Conservation (phyloP, 2,797 vertebrate genomes). For the Macrochelys suwanniensis region DNA sequence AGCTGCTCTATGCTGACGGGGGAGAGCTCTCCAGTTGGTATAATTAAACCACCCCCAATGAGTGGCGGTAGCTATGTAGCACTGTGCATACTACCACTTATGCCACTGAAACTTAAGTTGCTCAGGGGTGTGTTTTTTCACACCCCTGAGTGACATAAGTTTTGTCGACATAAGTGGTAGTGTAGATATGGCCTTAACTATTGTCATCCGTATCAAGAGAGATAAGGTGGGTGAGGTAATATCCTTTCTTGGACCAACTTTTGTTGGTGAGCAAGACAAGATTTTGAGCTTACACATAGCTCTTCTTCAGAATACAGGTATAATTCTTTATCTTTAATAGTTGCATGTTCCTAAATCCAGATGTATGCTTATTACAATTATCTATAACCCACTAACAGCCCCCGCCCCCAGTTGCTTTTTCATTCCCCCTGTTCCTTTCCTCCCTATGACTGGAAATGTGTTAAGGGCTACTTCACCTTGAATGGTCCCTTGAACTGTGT, state of each 20-base stretch:
- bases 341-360: not conserved
- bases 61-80: too few species aligned
- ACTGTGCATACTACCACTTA: too few species aligned
- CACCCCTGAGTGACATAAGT: too few species aligned
- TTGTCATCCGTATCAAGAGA: not conserved
- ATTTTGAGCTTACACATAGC: not conserved
- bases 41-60: too few species aligned
- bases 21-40: too few species aligned
- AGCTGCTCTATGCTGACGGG: too few species aligned
- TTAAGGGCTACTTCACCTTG: not conserved
- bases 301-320: not conserved
- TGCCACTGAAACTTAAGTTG: too few species aligned
- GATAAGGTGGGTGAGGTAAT: not conserved
- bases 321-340: not conserved
- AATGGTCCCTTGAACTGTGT: not conserved
- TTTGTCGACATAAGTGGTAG: too few species aligned
- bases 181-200: not conserved
- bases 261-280: not conserved
- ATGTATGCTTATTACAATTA: not conserved
- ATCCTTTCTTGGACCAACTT: not conserved
- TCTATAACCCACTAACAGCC: not conserved
- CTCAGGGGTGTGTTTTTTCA: too few species aligned
- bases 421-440: not conserved
- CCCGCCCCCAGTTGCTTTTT: not conserved
- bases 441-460: not conserved